Base-by-base conservation (phyloP, 2,113 vertebrate species). In the Isichthys henryi region DNA sequence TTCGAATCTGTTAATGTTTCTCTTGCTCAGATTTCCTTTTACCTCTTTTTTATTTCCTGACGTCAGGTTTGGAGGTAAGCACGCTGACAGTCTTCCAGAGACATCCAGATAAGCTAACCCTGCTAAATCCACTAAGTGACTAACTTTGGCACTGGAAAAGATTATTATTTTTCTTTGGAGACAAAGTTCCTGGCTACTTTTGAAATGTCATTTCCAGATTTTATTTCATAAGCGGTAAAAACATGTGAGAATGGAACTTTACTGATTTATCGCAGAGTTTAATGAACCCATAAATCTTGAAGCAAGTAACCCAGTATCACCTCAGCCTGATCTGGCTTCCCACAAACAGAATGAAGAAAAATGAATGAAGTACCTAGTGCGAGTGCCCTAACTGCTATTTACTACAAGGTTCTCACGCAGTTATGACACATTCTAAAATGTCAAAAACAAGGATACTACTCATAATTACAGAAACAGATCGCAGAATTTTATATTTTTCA, bases 151-250 rank as follows among this genome's bases (percentile, higher is more conserved):
- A 66, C 1, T 21, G 56, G 80, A 66, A 62, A 35, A 19, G 17
- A 88, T 31, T 46, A 39, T 62, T 84, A 88, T 91, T 88, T 91
- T 91, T 89, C 53, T 91, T 90, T 90, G 89, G 89, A 90, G 90
- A 89, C 91, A 91, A 90, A 92, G 88, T 88, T 91, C 89, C 89
- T 90, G 88, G 85, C 89, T 82, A 87, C 91, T 89, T 90, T 88
- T 92, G 66, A 92, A 89, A 88, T 82, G 88, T 43, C 58, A 91
- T 89, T 91, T 92, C 91, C 91, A 92, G 91, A 74, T 86, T 77
- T 87, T 27, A 70, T 77, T 80, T 77, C 19, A 53, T 31, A 56
- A 46, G 58, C 9, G 11, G 35, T 70, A 27, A 86, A 89, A 86
- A 87, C 27, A 89, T 50, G 48, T 89, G 52, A 58, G 31, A 58